phyloP scores from a whole-genome alignment of 2,797 vertebrate species.

The Rhinichthys osculus region DNA sequence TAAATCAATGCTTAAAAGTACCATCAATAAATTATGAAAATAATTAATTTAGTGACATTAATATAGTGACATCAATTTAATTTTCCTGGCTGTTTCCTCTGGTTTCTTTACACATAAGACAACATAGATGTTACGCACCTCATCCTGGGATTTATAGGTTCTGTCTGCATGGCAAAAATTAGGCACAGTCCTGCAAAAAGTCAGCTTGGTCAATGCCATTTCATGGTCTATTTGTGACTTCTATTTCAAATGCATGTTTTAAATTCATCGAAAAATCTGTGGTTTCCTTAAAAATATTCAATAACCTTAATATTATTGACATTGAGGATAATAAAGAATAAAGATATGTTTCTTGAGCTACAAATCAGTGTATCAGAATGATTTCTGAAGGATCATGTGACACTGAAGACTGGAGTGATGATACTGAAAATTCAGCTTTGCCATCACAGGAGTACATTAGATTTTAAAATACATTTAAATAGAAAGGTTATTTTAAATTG shows the following conservation, averaged over 20 bases:
- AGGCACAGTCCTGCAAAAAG: conserved; percentile 87
- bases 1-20: background rate
- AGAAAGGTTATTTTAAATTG: background rate
- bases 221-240: background rate
- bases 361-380: background rate
- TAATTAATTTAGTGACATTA: background rate
- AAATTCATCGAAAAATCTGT: background rate
- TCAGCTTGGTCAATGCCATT: background rate
- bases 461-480: background rate
- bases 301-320: background rate
- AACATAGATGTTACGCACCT: conserved; percentile 75
- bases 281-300: background rate
- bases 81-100: background rate
- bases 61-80: background rate
- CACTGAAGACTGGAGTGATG: no score
- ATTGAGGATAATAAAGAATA: background rate
- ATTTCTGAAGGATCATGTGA: background rate
- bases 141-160: conserved; percentile 74
- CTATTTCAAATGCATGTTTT: background rate
- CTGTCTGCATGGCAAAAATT: conserved; percentile 81
- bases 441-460: background rate
- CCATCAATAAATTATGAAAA: background rate
- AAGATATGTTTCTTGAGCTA: background rate
- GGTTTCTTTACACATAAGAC: background rate
- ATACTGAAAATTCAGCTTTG: background rate